These are phyloP conservation scores for Willisornis vidua DNA, from an alignment of 2,113 vertebrate genomes.

Conservation along the genomic window DNA sequence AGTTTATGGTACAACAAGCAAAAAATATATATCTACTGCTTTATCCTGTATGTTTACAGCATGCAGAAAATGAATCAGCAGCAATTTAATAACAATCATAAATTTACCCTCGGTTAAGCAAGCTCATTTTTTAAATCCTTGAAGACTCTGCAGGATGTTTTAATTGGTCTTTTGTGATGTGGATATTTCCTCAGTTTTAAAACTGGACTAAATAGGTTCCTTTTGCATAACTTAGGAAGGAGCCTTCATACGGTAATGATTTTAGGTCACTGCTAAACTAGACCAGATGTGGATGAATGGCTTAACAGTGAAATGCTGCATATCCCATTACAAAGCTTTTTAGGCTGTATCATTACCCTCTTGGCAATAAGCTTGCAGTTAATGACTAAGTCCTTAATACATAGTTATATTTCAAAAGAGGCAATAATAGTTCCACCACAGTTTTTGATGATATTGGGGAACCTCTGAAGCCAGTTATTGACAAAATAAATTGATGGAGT, in stretches of 20 bases:
- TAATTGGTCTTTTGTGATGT: conserved; percentile 40
- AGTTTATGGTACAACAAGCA: background rate
- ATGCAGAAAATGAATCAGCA: conserved; percentile 40
- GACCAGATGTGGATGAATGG: conserved; percentile 50
- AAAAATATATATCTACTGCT: background rate
- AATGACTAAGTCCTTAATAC: background rate
- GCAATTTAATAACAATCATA: conserved; percentile 39
- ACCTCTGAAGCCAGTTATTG: background rate
- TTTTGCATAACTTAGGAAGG: conserved; percentile 43
- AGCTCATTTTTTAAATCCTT: conserved; percentile 46
- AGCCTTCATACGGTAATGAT: conserved; percentile 33
- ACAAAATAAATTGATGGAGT: background rate
- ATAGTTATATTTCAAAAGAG: background rate
- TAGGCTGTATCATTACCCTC: background rate
- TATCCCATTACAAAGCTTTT: conserved; percentile 56
- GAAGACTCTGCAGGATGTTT: conserved; percentile 18
- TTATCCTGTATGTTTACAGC: background rate
- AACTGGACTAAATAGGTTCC: background rate
- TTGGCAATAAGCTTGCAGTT: conserved; percentile 1
- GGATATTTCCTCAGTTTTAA: conserved; percentile 49
- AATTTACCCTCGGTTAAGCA: background rate
- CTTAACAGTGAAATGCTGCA: conserved; percentile 32
- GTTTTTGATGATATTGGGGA: background rate
- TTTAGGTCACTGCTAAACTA: conserved; percentile 50
- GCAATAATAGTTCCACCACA: background rate